A percentile compares a stretch with the other conserved stretches of the same genome.
Evolutionary conservation across 2,113 vertebrate species (phyloP).

Genomic region (Strix uralensis): DNA sequence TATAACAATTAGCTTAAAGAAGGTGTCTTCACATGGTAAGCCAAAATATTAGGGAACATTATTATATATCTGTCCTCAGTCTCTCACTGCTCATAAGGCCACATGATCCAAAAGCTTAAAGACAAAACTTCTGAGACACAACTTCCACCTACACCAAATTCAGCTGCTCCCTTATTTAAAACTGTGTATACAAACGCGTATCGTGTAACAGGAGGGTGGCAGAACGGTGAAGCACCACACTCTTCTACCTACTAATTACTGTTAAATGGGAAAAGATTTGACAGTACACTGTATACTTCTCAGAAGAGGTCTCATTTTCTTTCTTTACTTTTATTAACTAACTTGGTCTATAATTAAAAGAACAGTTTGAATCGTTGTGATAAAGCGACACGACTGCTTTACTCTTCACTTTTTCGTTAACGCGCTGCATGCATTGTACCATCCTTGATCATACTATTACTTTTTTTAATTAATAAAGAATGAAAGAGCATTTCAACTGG

Average conservation of each 20-base stretch:
- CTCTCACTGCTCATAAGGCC: not conserved
- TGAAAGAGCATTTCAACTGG: not conserved
- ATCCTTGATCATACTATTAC: accelerated
- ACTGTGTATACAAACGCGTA: not conserved
- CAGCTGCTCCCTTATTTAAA: not conserved
- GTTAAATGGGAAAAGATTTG: not conserved
- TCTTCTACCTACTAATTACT: not conserved
- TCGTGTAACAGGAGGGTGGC: not conserved
- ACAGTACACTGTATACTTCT: not conserved
- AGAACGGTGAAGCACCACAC: not conserved
- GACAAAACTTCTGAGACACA: slow-evolving; percentile 7
- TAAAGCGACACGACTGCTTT: accelerated
- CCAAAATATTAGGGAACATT: not conserved
- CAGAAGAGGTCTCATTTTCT: not conserved
- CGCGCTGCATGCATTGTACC: accelerated
- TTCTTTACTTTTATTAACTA: not conserved
- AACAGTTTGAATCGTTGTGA: not conserved
- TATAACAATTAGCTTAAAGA: not conserved
- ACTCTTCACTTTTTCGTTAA: accelerated
- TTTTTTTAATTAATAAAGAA: not conserved
- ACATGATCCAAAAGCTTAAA: not conserved
- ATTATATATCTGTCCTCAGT: not conserved
- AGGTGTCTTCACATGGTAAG: not conserved
- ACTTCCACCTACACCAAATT: not conserved
- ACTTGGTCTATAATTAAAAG: not conserved